Evolutionary conservation across 1,140 invertebrate genomes (phyloP).

Genomic region (Drosophila arizonae): DNA sequence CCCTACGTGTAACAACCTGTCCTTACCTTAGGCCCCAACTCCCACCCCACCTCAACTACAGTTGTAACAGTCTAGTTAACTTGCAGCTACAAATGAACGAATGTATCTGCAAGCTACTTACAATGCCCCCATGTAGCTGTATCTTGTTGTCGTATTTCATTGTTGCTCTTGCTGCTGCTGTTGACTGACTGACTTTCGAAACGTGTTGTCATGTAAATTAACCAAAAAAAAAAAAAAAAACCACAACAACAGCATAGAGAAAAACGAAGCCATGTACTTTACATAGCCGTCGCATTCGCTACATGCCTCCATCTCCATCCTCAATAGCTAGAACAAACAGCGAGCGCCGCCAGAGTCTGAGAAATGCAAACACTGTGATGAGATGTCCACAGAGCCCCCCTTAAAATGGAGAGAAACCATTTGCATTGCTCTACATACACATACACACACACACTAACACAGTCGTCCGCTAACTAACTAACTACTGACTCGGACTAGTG

Average conservation of each 20-base stretch:
- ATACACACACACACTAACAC: background rate
- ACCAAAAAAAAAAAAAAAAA: conserved; percentile 46
- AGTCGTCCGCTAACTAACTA: conserved; percentile 1
- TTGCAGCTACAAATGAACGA: conserved; percentile 65
- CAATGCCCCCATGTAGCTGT: conserved; percentile 40
- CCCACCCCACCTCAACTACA: conserved; percentile 5
- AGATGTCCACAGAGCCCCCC: conserved; percentile 13
- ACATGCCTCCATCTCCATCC: conserved; percentile 42
- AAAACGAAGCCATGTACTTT: conserved; percentile 47
- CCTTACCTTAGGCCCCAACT: background rate
- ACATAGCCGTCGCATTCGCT: conserved; percentile 44
- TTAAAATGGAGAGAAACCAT: background rate
- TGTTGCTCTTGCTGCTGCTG: conserved; percentile 23
- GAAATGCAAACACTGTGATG: conserved; percentile 67
- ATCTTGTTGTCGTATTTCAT: conserved; percentile 36
- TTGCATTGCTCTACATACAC: conserved; percentile 3
- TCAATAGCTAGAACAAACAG: conserved; percentile 58
- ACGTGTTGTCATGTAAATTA: conserved; percentile 81
- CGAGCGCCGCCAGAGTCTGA: conserved; percentile 44
- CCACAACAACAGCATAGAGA: background rate
- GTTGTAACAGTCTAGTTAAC: conserved; percentile 79
- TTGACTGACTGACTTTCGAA: conserved; percentile 72
- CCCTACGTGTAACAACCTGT: conserved; percentile 25
- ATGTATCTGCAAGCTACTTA: conserved; percentile 71
- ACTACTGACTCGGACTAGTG: too few species aligned